These are phyloP conservation scores for Avahi laniger DNA, from an alignment of 2,797 vertebrate species.

Conservation along the genomic window DNA sequence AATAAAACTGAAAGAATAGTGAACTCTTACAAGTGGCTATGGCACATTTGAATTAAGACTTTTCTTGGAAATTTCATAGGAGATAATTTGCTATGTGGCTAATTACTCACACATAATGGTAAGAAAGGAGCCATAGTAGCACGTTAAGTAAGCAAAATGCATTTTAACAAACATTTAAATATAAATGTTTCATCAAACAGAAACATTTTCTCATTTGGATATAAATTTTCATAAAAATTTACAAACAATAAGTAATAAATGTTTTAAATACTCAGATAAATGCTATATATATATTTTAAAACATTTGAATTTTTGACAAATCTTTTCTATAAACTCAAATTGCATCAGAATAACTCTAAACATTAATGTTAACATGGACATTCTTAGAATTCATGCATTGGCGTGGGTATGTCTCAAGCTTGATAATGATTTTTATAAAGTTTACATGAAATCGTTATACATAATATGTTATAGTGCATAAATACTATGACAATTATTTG, in stretches of 20 bases:
- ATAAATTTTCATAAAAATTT: slow-evolving; percentile 77
- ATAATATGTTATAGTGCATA: slow-evolving; percentile 10
- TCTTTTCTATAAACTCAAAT: slow-evolving; percentile 59
- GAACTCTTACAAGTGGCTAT: slow-evolving; percentile 44
- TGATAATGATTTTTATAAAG: slow-evolving; percentile 66
- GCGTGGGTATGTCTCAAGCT: slow-evolving; percentile 51
- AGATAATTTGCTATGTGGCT: slow-evolving; percentile 76
- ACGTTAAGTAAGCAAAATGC: slow-evolving; percentile 76
- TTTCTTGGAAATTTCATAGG: slow-evolving; percentile 75
- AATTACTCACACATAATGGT: slow-evolving; percentile 80
- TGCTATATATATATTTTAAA: slow-evolving; percentile 6
- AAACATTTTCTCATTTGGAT: slow-evolving; percentile 77
- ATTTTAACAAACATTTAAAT: slow-evolving; percentile 83
- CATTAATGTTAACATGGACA: slow-evolving; percentile 70
- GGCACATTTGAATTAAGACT: slow-evolving; percentile 61
- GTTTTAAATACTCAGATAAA: slow-evolving; percentile 7
- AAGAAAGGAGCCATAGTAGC: slow-evolving; percentile 71
- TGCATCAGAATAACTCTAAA: slow-evolving; percentile 56
- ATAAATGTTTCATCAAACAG: slow-evolving; percentile 81
- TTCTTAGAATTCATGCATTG: slow-evolving; percentile 32
- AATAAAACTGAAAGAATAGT: not conserved
- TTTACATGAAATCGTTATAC: slow-evolving; percentile 7
- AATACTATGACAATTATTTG: not conserved
- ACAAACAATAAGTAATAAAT: slow-evolving; percentile 2
- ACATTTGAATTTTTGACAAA: slow-evolving; percentile 37